These are phyloP conservation scores for Microctonus hyperodae DNA, from an alignment of 2,888 invertebrate species.

Conservation along the genomic window DNA sequence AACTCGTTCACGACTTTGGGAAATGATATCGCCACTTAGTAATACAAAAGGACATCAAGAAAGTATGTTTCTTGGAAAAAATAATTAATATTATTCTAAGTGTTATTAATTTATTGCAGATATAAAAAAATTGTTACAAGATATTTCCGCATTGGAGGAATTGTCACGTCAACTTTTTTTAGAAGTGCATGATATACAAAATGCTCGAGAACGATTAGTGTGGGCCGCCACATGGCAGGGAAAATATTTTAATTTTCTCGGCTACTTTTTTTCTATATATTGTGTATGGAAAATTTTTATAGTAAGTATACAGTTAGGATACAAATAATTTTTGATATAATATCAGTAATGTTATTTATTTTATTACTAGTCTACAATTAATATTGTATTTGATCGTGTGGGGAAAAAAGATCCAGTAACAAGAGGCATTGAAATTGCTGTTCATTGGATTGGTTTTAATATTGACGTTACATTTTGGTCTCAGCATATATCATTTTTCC, in stretches of 20 bases:
- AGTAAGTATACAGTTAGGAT: slow-evolving; percentile 68
- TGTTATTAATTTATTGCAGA: slow-evolving; percentile 65
- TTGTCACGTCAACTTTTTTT: slow-evolving; percentile 92
- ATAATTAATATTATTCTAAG: too few species aligned
- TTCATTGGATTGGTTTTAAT: slow-evolving; percentile 94
- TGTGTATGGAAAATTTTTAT: slow-evolving; percentile 99
- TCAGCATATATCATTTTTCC: slow-evolving; percentile 96
- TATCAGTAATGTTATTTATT: slow-evolving; percentile 31
- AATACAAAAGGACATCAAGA: slow-evolving; percentile 66
- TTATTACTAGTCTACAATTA: slow-evolving; percentile 86
- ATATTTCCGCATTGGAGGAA: slow-evolving; percentile 90
- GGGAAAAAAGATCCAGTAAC: slow-evolving; percentile 99
- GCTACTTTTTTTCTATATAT: slow-evolving; percentile 98
- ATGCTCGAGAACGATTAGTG: slow-evolving; percentile 88
- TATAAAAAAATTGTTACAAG: slow-evolving; percentile 80
- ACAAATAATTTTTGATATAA: slow-evolving; percentile 1
- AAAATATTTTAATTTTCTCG: slow-evolving; percentile 96
- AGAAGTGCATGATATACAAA: slow-evolving; percentile 93
- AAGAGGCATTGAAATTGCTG: slow-evolving; percentile 92
- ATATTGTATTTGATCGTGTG: slow-evolving; percentile 98
- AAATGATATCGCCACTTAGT: slow-evolving; percentile 69
- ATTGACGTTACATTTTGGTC: slow-evolving; percentile 99
- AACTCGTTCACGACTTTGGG: slow-evolving; percentile 72
- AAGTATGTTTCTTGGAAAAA: slow-evolving; percentile 65
- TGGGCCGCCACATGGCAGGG: slow-evolving; percentile 98